Conservation (phyloP, 2,797 vertebrate genomes). For the Danio kyathit region DNA sequence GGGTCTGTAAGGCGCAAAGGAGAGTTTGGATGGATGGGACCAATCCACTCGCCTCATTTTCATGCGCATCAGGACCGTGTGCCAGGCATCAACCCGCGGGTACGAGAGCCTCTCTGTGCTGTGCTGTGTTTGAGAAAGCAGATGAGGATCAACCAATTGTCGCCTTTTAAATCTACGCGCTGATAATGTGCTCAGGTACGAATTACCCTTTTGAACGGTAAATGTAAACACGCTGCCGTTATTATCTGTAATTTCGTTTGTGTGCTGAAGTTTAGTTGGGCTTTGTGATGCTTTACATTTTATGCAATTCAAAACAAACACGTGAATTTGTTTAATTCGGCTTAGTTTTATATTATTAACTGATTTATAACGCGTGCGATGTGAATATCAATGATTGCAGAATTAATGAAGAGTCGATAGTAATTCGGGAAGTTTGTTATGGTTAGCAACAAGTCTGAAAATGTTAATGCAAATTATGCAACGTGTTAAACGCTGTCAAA, state of each 20-base stretch:
- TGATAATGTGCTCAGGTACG: not conserved
- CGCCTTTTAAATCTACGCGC: slow-evolving; percentile 3
- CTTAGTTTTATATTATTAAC: not conserved
- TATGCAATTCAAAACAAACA: slow-evolving; percentile 24
- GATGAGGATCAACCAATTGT: not conserved
- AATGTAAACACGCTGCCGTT: not conserved
- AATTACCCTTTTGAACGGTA: not conserved
- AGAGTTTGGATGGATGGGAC: slow-evolving; percentile 70
- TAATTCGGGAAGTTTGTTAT: not conserved
- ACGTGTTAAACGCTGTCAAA: not conserved
- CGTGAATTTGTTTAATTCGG: not conserved
- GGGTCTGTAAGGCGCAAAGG: slow-evolving; percentile 76
- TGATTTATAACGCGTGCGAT: not conserved
- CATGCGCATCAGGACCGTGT: slow-evolving; percentile 72
- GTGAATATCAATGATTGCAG: not conserved
- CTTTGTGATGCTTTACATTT: not conserved
- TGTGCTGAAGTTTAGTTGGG: not conserved
- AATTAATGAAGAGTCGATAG: not conserved
- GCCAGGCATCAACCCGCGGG: slow-evolving; percentile 36
- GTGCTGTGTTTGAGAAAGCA: not conserved
- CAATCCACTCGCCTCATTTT: slow-evolving; percentile 66
- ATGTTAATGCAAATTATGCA: not conserved
- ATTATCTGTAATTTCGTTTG: slow-evolving; percentile 9
- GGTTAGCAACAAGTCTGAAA: slow-evolving; percentile 5
- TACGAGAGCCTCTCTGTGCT: slow-evolving; percentile 24